Base-by-base conservation (phyloP, 2,888 invertebrate species). In the Brachylomia viminalis region DNA sequence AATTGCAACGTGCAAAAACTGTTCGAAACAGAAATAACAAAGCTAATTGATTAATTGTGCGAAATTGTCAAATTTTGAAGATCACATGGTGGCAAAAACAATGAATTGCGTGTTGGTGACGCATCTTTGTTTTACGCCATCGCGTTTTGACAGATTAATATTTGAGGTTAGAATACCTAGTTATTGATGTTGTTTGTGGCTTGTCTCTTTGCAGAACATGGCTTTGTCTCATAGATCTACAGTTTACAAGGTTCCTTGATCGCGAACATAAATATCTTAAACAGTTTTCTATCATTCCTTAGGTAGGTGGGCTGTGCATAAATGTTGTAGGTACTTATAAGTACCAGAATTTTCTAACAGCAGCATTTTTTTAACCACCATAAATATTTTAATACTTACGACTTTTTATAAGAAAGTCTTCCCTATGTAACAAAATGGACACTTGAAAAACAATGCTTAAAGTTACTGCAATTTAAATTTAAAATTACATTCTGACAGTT, bases 31-130 rank as follows among this genome's bases (percentile, higher is more conserved):
- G 67, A 76, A 68, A 85, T 81, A 80, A 80, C 47, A 69, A 66
- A 59, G 54, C 33, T 65, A 84, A 84, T 76, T 80, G 75, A 73
- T 75, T 77, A 78, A 76, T 77, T 70, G 84, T 75, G 54, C 42
- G 20, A 65, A 76, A 65, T 67, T 79, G 27, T 4, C 67, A 65
- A 65, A 75, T 65, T 73, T 61, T 52, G 27, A 10, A 77, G 83
- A 68, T 72, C 74, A 72, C 69, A 77, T 62, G 30, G 38, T 30
- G 45, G 59, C 52, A 66, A 65, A 69, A 75, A 70, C 54, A 56
- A 42, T 54, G 33, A 76, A 78, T 76, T 23, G 38, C 38, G 52
- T 45, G 23, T 56, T 54, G 33, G 68, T 77, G 67, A 66, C 67
- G 67, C 83, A 86, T 79, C 38, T 69, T 72, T n/a, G 33, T 49